Evolutionary conservation across 2,888 invertebrate genomes (phyloP).

Genomic region (Cremastinae sp.): DNA sequence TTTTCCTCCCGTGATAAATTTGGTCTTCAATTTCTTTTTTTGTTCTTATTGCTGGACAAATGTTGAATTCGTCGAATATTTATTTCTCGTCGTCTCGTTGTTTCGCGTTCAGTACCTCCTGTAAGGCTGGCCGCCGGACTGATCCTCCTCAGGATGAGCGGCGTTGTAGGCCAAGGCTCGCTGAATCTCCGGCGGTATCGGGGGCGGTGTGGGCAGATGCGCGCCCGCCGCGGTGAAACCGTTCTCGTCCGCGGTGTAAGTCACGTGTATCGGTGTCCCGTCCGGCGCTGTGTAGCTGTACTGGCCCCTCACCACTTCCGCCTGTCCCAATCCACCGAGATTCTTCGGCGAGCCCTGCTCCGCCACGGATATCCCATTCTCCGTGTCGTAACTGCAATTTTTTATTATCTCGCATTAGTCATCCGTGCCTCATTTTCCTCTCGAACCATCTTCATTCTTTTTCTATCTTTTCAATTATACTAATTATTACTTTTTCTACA

Average conservation of each 20-base stretch:
- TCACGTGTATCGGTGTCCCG: slow-evolving; percentile 84
- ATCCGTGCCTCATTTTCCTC: slow-evolving; percentile 24
- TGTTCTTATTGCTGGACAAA: slow-evolving; percentile 1
- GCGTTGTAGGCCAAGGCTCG: slow-evolving; percentile 85
- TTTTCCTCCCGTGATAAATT: no score
- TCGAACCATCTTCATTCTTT: not conserved
- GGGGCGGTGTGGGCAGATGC: slow-evolving; percentile 91
- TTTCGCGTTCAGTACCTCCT: slow-evolving; percentile 67
- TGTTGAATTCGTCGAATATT: slow-evolving; percentile 21
- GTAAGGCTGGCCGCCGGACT: slow-evolving; percentile 78
- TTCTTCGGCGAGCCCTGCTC: slow-evolving; percentile 83
- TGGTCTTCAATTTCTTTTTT: not conserved
- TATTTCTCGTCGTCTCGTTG: slow-evolving; percentile 11
- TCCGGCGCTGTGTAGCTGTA: slow-evolving; percentile 87
- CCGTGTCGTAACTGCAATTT: slow-evolving; percentile 82
- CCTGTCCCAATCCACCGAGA: slow-evolving; percentile 81
- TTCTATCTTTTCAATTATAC: not conserved
- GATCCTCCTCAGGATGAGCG: slow-evolving; percentile 80
- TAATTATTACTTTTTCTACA: not conserved
- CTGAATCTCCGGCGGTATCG: slow-evolving; percentile 88
- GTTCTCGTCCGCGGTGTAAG: slow-evolving; percentile 87
- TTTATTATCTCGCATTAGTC: slow-evolving; percentile 55
- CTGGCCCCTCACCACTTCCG: slow-evolving; percentile 82
- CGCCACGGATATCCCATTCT: slow-evolving; percentile 84
- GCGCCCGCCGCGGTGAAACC: slow-evolving; percentile 87